phyloP scores from a whole-genome alignment of 2,797 vertebrate genomes.

The Acropternis orthonyx region DNA sequence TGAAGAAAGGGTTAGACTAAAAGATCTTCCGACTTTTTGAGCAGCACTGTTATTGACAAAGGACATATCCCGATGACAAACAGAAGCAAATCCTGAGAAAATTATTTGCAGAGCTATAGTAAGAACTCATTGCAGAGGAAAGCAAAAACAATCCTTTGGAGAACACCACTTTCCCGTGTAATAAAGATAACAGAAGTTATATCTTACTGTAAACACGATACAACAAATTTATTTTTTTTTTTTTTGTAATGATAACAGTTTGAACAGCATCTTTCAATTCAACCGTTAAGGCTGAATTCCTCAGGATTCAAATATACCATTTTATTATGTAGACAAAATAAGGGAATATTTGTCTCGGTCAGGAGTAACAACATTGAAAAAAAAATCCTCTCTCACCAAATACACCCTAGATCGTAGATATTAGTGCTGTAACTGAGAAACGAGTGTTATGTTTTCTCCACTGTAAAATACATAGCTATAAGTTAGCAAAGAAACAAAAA shows the following conservation, averaged over 20 bases:
- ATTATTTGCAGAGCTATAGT: background rate
- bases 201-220: background rate
- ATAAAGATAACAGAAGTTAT: background rate
- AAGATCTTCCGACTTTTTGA: background rate
- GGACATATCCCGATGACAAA: background rate
- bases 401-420: background rate
- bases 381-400: background rate
- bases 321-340: background rate
- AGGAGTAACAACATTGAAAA: background rate
- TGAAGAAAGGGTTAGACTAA: background rate
- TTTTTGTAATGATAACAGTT: background rate
- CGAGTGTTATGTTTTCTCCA: background rate
- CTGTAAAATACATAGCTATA: background rate
- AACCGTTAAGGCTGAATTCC: background rate
- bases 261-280: background rate
- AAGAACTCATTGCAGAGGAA: background rate
- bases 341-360: background rate
- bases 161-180: background rate
- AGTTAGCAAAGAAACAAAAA: background rate
- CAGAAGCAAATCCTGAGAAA: background rate
- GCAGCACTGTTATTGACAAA: background rate
- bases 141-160: background rate
- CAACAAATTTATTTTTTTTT: background rate
- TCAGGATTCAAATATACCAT: background rate
- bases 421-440: background rate